Conservation (phyloP, 2,113 vertebrate genomes). For the Mixornis gularis region DNA sequence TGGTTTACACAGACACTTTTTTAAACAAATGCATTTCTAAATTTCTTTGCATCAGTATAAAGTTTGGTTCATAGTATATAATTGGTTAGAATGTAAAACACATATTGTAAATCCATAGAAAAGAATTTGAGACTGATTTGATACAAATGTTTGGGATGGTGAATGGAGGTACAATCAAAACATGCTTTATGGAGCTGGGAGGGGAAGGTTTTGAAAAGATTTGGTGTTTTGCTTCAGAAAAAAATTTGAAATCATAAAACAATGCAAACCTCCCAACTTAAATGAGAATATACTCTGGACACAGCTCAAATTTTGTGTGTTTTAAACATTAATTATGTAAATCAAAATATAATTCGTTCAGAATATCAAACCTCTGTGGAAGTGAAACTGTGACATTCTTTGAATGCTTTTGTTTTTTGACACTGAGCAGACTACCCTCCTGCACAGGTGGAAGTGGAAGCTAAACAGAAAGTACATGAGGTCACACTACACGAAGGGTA, state of each 20-base stretch:
- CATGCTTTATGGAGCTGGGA: neutral
- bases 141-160: neutral
- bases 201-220: neutral
- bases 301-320: neutral
- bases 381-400: neutral
- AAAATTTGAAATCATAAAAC: neutral
- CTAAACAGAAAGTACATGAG: neutral
- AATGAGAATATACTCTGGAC: neutral
- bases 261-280: fast-evolving
- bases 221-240: fast-evolving
- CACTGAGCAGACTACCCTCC: neutral
- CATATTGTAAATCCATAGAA: neutral
- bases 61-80: neutral
- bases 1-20: neutral
- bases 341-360: neutral
- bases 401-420: neutral
- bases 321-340: neutral
- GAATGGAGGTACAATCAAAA: neutral
- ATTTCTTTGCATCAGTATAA: neutral
- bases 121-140: neutral
- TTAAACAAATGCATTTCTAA: neutral
- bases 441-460: neutral
- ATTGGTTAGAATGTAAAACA: neutral
- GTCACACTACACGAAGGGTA: neutral
- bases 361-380: neutral